Percentiles rank a stretch among this genome's conserved stretches.
Conservation (phyloP, 2,113 vertebrate species). For the Eidolon helvum region DNA sequence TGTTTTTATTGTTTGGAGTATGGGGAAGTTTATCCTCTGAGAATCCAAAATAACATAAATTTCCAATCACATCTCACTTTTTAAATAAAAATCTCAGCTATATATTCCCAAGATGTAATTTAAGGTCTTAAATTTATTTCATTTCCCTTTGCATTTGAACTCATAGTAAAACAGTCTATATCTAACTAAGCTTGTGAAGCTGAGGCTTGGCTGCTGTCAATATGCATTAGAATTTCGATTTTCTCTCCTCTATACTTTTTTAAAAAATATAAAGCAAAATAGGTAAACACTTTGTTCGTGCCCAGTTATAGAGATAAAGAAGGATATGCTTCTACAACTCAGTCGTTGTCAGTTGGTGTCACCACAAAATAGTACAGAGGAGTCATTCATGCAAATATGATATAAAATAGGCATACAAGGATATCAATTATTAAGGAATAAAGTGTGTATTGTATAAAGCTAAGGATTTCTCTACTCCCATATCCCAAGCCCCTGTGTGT, state of each 20-base stretch:
- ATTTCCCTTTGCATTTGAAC: background rate
- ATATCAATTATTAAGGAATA: background rate
- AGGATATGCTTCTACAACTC: background rate
- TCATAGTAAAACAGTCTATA: background rate
- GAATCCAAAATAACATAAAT: background rate
- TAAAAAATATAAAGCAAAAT: background rate
- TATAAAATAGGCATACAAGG: background rate
- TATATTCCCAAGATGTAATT: background rate
- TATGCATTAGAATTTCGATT: background rate
- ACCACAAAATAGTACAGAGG: background rate
- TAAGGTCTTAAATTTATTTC: background rate
- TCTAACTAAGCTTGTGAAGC: background rate
- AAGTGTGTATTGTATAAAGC: background rate
- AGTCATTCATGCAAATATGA: background rate
- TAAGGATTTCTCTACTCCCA: background rate
- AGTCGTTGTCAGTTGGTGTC: background rate
- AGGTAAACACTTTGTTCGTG: background rate
- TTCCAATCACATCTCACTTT: background rate
- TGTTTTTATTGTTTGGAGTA: background rate
- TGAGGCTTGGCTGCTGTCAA: background rate
- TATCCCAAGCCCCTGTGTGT: background rate
- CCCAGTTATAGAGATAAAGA: background rate
- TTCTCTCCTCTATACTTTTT: background rate
- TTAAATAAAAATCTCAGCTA: background rate
- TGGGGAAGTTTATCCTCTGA: background rate